These are phyloP conservation scores for Drosophila imparisetae DNA, from an alignment of 2,888 invertebrate genomes.

Conservation along the genomic window DNA sequence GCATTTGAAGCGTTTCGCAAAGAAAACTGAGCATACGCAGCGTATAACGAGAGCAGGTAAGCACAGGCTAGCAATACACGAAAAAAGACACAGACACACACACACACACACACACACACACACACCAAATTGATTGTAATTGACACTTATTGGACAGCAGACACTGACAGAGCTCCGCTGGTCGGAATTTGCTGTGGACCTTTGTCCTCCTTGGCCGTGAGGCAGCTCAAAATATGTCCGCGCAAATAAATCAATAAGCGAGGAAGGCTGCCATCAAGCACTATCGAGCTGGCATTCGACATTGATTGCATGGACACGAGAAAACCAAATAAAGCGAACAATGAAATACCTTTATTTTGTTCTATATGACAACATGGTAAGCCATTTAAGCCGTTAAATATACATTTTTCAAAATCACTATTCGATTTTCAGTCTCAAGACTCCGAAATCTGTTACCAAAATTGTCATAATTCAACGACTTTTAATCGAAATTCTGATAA, in stretches of 20 bases:
- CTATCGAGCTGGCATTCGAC: not conserved
- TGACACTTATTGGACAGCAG: conserved; percentile 83
- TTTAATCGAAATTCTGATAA: not conserved
- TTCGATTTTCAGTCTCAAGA: not conserved
- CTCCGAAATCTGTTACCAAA: not conserved
- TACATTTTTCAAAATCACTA: not conserved
- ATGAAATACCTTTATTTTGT: not conserved
- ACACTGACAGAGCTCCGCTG: conserved; percentile 54
- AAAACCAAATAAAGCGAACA: not conserved
- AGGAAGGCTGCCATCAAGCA: not conserved
- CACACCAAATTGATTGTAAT: conserved; percentile 79
- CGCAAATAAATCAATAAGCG: conserved; percentile 49
- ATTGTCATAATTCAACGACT: not conserved
- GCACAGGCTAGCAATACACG: conserved; percentile 10
- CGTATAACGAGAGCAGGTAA: conserved; percentile 36
- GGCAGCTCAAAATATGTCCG: conserved; percentile 25
- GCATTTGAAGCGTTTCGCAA: conserved; percentile 42
- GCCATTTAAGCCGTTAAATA: not conserved
- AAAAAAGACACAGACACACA: conserved; percentile 12
- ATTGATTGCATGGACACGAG: not conserved
- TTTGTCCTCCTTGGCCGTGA: conserved; percentile 22
- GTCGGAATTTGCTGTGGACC: conserved; percentile 22
- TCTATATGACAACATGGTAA: not conserved
- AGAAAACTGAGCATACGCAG: conserved; percentile 50
- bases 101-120: conserved; percentile 16